phyloP scores from a whole-genome alignment of 1,140 invertebrate species.

The Pseudomyrmex dendroicus region DNA sequence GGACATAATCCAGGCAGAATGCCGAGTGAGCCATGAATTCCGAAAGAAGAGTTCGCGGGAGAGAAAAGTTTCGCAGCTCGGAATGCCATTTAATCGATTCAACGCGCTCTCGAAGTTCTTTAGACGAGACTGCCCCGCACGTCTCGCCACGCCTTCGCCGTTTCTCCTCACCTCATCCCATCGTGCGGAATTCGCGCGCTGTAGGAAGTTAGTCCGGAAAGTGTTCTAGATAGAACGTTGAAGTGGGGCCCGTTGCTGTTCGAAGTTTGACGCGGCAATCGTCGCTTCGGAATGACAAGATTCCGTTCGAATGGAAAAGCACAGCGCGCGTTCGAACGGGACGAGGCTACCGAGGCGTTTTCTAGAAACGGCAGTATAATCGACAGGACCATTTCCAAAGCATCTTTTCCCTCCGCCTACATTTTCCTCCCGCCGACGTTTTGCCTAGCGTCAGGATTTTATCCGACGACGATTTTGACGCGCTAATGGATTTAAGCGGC shows the following conservation, averaged over 20 bases:
- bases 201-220: slow-evolving; percentile 72
- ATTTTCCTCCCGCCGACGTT: background rate
- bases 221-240: slow-evolving; percentile 49
- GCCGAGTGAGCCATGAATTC: slow-evolving; percentile 70
- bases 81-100: slow-evolving; percentile 82
- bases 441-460: slow-evolving; percentile 27
- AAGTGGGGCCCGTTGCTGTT: slow-evolving; percentile 2
- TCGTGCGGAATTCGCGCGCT: slow-evolving; percentile 58
- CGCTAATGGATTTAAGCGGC: slow-evolving; percentile 56
- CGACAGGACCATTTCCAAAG: slow-evolving; percentile 55
- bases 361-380: slow-evolving; percentile 52
- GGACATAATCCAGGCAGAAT: slow-evolving; percentile 63
- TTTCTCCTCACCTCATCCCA: background rate
- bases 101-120: slow-evolving; percentile 71
- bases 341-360: slow-evolving; percentile 33
- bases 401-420: background rate
- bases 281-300: slow-evolving; percentile 47
- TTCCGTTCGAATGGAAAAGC: slow-evolving; percentile 58
- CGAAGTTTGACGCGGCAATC: slow-evolving; percentile 63
- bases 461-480: slow-evolving; percentile 45
- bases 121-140: slow-evolving; percentile 25
- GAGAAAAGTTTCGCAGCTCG: slow-evolving; percentile 77
- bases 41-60: slow-evolving; percentile 62
- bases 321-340: background rate
- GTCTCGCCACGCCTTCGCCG: slow-evolving; percentile 34